Percentiles rank a stretch among this genome's conserved stretches.
phyloP scores from a whole-genome alignment of 2,888 invertebrate genomes.

The Augiades crinisus region DNA sequence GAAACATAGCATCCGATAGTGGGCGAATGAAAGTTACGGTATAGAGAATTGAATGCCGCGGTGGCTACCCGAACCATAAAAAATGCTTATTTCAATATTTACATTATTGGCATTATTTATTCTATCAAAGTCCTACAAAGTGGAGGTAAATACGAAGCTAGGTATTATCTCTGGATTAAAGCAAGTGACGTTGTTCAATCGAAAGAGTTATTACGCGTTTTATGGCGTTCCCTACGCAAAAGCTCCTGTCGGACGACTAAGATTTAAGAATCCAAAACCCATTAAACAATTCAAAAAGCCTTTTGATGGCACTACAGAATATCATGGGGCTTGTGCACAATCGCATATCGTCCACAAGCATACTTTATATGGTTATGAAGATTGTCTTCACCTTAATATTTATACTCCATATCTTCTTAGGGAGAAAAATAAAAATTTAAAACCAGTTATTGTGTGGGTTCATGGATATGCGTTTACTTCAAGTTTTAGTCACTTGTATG shows the following conservation, averaged over 20 bases:
- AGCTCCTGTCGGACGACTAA: constrained; percentile 52
- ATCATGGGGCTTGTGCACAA: constrained; percentile 83
- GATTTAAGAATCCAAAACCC: constrained; percentile 63
- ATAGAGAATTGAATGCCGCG: neutral
- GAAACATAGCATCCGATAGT: neutral
- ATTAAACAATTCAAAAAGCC: constrained; percentile 69
- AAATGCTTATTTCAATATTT: constrained; percentile 38
- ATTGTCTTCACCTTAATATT: constrained; percentile 86
- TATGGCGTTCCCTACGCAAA: constrained; percentile 69
- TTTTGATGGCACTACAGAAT: constrained; percentile 79
- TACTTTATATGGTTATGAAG: constrained; percentile 71
- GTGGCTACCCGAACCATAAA: too few species aligned
- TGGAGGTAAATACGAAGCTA: constrained; percentile 55
- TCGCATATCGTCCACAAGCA: constrained; percentile 67
- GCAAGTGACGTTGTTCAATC: constrained; percentile 50
- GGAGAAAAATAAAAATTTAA: constrained; percentile 33
- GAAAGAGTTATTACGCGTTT: constrained; percentile 56
- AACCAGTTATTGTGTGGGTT: constrained; percentile 65
- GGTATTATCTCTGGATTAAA: constrained; percentile 53
- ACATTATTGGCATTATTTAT: constrained; percentile 35
- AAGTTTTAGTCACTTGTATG: constrained; percentile 68
- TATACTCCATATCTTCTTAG: constrained; percentile 79
- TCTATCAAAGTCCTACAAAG: constrained; percentile 34
- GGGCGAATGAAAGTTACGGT: neutral
- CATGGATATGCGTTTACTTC: constrained; percentile 70